phyloP scores from a whole-genome alignment of 1,140 invertebrate genomes.

The Drosophila insularis region DNA sequence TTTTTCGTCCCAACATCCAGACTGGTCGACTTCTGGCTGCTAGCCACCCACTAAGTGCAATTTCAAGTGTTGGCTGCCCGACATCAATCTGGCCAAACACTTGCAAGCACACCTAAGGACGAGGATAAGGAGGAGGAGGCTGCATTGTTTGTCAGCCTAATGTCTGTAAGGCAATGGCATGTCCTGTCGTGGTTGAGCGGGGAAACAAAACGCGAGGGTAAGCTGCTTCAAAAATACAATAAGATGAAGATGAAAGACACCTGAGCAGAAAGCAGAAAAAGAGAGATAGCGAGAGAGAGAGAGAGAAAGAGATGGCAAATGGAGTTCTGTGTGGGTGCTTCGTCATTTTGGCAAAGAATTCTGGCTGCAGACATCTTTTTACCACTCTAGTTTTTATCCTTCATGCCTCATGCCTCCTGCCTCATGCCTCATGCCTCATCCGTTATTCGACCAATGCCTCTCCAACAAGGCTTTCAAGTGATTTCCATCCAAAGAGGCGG shows the following conservation, averaged over 20 bases:
- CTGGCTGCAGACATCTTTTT: constrained; percentile 14
- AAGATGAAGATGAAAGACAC: constrained; percentile 78
- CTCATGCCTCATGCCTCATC: not conserved
- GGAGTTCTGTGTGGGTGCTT: constrained; percentile 36
- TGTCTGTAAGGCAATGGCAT: constrained; percentile 47
- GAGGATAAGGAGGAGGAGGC: not conserved
- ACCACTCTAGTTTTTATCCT: not conserved
- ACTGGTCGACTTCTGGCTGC: not conserved
- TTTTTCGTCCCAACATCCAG: not conserved
- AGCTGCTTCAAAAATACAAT: constrained; percentile 65
- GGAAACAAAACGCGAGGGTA: not conserved
- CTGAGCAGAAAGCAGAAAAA: constrained; percentile 34
- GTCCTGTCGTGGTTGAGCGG: too few species aligned
- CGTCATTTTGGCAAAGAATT: constrained; percentile 74
- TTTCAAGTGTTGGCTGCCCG: constrained; percentile 70
- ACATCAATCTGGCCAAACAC: constrained; percentile 68
- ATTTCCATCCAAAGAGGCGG: constrained; percentile 57
- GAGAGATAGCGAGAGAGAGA: not conserved
- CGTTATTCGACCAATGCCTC: constrained; percentile 12
- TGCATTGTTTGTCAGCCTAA: constrained; percentile 78
- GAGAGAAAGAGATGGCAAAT: not conserved
- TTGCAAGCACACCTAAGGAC: constrained; percentile 26
- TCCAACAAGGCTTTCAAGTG: constrained; percentile 49
- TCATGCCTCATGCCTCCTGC: not conserved
- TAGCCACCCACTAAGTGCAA: constrained; percentile 57